phyloP scores from a whole-genome alignment of 2,888 invertebrate genomes.

The Villa cingulata region DNA sequence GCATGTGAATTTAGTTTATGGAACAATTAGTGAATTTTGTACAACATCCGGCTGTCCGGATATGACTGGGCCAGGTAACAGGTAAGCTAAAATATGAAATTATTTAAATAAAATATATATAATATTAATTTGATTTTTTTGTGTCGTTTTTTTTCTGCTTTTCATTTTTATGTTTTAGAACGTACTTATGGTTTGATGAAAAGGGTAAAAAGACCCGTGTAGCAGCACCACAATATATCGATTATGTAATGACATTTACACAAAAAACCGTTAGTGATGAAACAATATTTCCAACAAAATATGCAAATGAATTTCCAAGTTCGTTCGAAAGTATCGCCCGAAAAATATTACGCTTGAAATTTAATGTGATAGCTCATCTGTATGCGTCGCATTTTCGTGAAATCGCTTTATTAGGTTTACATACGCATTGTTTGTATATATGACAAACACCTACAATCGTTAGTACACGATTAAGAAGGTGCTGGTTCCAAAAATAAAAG shows the following conservation, averaged over 20 bases:
- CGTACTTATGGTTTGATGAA: conserved; percentile 97
- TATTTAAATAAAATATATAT: no score
- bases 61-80: conserved; percentile 92
- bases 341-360: conserved; percentile 90
- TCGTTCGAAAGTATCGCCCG: conserved; percentile 90
- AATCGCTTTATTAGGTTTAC: conserved; percentile 82
- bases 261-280: conserved; percentile 96
- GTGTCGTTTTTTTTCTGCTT: not conserved
- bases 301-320: conserved; percentile 88
- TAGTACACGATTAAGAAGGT: no score
- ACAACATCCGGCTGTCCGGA: conserved; percentile 89
- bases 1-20: conserved; percentile 97
- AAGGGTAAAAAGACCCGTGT: conserved; percentile 96
- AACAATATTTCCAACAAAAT: conserved; percentile 95
- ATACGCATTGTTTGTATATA: no score
- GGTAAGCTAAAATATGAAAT: conserved; percentile 40
- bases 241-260: conserved; percentile 97
- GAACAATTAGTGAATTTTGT: conserved; percentile 97
- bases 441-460: no score
- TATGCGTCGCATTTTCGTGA: conserved; percentile 97
- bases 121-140: no score
- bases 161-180: conserved; percentile 47
- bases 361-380: conserved; percentile 96
- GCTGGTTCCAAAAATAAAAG: no score
- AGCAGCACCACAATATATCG: conserved; percentile 95